These are phyloP conservation scores for Chelonoidis abingdonii DNA, from an alignment of 2,113 vertebrate genomes.

Conservation along the genomic window DNA sequence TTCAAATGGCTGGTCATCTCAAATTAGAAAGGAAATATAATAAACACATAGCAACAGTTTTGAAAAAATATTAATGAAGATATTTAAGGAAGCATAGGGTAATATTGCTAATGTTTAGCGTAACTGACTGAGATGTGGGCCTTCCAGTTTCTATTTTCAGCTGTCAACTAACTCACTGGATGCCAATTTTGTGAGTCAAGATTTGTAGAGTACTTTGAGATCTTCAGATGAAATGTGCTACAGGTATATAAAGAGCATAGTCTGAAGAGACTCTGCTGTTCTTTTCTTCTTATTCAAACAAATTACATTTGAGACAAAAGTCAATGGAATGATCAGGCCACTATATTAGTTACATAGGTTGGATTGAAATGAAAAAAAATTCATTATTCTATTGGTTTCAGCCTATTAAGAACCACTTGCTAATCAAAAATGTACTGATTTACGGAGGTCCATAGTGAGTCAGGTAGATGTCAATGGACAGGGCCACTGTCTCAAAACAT, in stretches of 20 bases:
- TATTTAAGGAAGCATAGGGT: not conserved
- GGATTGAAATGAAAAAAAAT: not conserved
- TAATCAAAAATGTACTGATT: not conserved
- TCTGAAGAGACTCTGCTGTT: not conserved
- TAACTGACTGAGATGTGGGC: not conserved
- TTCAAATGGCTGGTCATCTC: slow-evolving; percentile 13
- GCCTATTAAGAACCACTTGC: not conserved
- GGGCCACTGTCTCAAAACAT: not conserved
- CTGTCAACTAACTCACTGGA: not conserved
- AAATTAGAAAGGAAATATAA: slow-evolving; percentile 34
- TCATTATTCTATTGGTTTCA: not conserved
- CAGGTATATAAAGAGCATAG: not conserved
- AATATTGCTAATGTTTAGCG: not conserved
- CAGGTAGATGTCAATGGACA: not conserved
- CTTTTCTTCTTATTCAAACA: not conserved
- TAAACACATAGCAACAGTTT: slow-evolving; percentile 13
- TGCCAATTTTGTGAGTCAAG: not conserved
- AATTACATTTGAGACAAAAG: not conserved
- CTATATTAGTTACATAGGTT: not conserved
- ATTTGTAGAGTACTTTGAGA: not conserved
- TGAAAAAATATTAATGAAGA: not conserved
- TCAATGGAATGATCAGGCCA: not conserved
- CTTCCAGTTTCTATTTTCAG: not conserved
- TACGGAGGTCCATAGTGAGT: not conserved
- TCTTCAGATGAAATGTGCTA: not conserved